Percentiles rank a stretch among this genome's conserved stretches.
phyloP scores from a whole-genome alignment of 2,797 vertebrate species.

The Tinamus major region DNA sequence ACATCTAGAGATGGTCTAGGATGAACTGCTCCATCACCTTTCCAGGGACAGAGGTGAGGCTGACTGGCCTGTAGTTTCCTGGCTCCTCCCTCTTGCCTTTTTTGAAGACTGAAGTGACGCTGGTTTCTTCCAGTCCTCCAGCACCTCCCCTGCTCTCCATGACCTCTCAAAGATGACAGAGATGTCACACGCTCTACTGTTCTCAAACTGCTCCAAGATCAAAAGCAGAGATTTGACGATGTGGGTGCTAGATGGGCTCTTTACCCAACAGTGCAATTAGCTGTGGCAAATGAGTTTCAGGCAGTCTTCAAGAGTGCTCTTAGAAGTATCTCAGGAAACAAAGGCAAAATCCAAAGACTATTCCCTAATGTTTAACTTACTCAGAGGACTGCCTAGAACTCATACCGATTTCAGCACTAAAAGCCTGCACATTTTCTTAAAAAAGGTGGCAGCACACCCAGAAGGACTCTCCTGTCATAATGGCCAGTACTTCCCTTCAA shows the following conservation, averaged over 20 bases:
- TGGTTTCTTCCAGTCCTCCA: too few species aligned
- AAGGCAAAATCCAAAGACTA: background rate
- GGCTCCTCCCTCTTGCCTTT: too few species aligned
- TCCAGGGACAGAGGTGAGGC: too few species aligned
- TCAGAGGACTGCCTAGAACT: background rate
- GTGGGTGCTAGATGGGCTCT: background rate
- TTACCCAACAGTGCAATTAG: background rate
- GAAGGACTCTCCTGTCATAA: background rate
- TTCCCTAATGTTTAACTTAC: background rate
- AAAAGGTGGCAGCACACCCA: background rate
- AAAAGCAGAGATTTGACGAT: background rate
- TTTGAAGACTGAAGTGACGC: too few species aligned
- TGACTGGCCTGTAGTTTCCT: too few species aligned
- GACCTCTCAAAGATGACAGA: background rate
- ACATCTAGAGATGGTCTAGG: too few species aligned
- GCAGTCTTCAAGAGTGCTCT: background rate
- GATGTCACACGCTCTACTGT: background rate
- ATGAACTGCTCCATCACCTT: too few species aligned
- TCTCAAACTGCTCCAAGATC: background rate
- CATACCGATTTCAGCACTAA: background rate
- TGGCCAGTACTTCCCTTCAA: background rate
- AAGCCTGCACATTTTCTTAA: background rate
- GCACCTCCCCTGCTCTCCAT: too few species aligned
- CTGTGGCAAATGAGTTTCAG: background rate
- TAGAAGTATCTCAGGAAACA: background rate